Base-by-base conservation (phyloP, 2,888 invertebrate species). In the Andrena trimmerana region DNA sequence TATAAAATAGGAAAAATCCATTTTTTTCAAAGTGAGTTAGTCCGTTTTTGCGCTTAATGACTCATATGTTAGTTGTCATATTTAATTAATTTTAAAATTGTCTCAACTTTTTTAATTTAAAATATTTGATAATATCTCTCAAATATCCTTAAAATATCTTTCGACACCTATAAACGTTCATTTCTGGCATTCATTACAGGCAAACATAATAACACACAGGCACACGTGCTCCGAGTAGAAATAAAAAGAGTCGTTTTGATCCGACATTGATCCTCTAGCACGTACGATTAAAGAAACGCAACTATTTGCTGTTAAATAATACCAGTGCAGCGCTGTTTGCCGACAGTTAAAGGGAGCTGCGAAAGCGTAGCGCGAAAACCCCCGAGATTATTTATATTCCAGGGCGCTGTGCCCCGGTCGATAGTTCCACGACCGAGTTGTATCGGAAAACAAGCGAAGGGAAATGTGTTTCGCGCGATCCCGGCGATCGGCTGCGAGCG, bases 251-350 rank as follows among this genome's bases (percentile, higher is more conserved):
- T 57, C 24, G 24, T 24, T 10, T 16, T 42, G 24, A 20, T 27
- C 57, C 57, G 31, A 71, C 65, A 62, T 20, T 20, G 65, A 73
- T 72, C 75, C 33, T 16, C 7, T 60, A 63, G 54, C 31, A 4
- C 31, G 24, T 7, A n/a, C 62, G 71, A 73, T 76, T 60, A 33
- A 2, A 68, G 48, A 24, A 33, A 60, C 36, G 7, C 60, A 62
- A 65, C 33, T 87, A 76, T 78, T 73, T 77, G 67, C 52, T 31
- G 54, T 68, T 59, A 70, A 69, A 79, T 69, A 42, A 10, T 75
- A 76, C 31, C 67, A 7, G 33, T 13, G 16, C 27, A 52, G 24
- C 36, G 24, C 52, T 78, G 50, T 87, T 84, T 73, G 70, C 50
- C 54, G 62, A 76, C 48, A 50, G 57, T 80, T 57, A 59, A 62